These are phyloP conservation scores for Hypselothyrea guttata DNA, from an alignment of 2,888 invertebrate genomes.

Conservation along the genomic window DNA sequence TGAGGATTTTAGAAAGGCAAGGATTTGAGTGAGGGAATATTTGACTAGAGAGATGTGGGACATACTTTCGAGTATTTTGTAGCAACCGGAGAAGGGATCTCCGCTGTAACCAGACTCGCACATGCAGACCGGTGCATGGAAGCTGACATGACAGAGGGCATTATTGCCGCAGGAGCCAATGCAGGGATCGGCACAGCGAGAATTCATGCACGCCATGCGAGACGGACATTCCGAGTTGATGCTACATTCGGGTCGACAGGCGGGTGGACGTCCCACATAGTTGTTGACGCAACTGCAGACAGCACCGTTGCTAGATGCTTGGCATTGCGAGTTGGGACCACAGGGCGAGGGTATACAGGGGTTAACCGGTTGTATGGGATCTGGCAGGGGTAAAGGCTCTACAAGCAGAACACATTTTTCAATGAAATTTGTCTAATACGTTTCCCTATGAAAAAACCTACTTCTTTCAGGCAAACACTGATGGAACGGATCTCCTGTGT, in stretches of 20 bases:
- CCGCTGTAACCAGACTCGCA: constrained; percentile 84
- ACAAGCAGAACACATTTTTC: constrained; percentile 38
- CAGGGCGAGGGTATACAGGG: constrained; percentile 87
- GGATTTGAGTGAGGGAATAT: constrained; percentile 2
- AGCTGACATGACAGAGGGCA: constrained; percentile 85
- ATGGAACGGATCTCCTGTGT: constrained; percentile 89
- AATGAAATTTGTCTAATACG: neutral
- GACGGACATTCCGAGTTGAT: constrained; percentile 84
- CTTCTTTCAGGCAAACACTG: constrained; percentile 84
- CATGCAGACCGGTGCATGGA: constrained; percentile 83
- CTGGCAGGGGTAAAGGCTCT: constrained; percentile 64
- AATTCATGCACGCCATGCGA: constrained; percentile 83
- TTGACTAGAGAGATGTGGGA: constrained; percentile 1
- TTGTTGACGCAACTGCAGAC: constrained; percentile 85
- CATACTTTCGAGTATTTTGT: constrained; percentile 83
- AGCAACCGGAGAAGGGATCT: constrained; percentile 86
- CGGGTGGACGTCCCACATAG: constrained; percentile 85
- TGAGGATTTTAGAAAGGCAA: constrained; percentile 26
- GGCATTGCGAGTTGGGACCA: constrained; percentile 86
- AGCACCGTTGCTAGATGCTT: constrained; percentile 83
- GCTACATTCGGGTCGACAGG: constrained; percentile 87
- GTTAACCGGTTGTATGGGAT: constrained; percentile 80
- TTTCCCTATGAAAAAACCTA: constrained; percentile 64
- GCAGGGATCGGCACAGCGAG: constrained; percentile 85
- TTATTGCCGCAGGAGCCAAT: constrained; percentile 87